Evolutionary conservation across 2,797 vertebrate genomes (phyloP).

Genomic region (Gymnocypris eckloni): DNA sequence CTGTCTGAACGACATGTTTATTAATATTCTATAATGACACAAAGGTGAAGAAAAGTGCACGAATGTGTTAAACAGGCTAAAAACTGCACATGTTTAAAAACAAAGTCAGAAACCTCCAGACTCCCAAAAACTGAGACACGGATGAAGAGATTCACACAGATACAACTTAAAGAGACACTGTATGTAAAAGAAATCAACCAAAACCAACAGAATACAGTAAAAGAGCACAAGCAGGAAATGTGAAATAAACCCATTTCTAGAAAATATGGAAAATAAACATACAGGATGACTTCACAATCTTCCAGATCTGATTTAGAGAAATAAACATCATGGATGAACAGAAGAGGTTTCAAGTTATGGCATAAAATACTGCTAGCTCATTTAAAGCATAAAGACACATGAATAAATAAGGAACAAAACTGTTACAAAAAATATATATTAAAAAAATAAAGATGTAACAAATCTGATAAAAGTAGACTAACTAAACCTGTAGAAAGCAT

Average conservation of each 20-base stretch:
- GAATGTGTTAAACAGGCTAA: not conserved
- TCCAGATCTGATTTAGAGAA: not conserved
- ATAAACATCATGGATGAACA: not conserved
- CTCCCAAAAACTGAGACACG: not conserved
- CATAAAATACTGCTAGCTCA: no score
- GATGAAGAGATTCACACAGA: not conserved
- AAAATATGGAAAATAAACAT: not conserved
- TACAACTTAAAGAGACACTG: not conserved
- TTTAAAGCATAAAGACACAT: no score
- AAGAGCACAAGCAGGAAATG: no score
- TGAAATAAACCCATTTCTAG: no score
- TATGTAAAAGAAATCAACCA: not conserved
- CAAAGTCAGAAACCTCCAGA: not conserved
- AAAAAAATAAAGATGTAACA: no score
- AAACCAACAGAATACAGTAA: not conserved
- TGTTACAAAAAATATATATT: no score
- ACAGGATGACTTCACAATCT: not conserved
- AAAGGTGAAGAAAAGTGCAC: not conserved
- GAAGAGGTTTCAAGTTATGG: not conserved
- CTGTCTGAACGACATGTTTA: not conserved
- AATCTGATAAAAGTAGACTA: no score
- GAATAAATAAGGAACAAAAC: no score
- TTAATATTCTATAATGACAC: not conserved
- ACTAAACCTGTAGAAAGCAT: not conserved
- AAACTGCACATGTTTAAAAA: not conserved